Evolutionary conservation across 2,888 invertebrate genomes (phyloP), one percentile per base, ranked within the genome.

Genomic region (Himalopsyche kuldschensis): DNA sequence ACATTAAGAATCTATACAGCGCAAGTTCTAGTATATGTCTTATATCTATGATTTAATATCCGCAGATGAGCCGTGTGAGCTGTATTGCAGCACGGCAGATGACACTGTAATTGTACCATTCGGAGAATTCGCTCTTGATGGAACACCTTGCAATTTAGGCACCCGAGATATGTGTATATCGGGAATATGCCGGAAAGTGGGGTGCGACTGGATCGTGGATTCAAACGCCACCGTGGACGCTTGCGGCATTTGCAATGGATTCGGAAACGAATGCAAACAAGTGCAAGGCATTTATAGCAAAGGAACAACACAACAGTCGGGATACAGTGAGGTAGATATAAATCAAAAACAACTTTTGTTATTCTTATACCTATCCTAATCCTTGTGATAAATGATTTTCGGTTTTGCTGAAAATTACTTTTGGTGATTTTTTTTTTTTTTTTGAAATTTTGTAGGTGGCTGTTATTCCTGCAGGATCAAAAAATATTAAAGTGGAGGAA

Each of bases 181-280:
- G 90, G 91, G 91, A 87, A 91, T 92, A 86, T 92, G 93, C 88
- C 92, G 97, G 95, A 95, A 94, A 91, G 96, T 97, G 80, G 96
- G 97, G n/a, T 97, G 97, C 90, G 97, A 97, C 90, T 97, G 97
- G 97, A 90, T 93, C 81, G 94, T 97, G 78, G 96, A 96, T 88
- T 97, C 97, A 0, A 93, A 93, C 80, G 93, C 95, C 41, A 93
- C 94, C 87, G 97, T 97, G 88, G 97, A 97, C 90, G 93, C 94
- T 77, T 97, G 97, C 89, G 97, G 97, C 6, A 92, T 96, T 79
- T 97, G 97, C 88, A 95, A 95, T 87, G 97, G 97, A 5, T 94
- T 95, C 88, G 96, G 97, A 11, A 94, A 95, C 20, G 95, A 94
- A 84, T 97, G 97, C 89, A 94, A 94, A 87, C 95, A 95, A 35